phyloP scores from a whole-genome alignment of 2,888 invertebrate species.

The Slavum lentiscoides region DNA sequence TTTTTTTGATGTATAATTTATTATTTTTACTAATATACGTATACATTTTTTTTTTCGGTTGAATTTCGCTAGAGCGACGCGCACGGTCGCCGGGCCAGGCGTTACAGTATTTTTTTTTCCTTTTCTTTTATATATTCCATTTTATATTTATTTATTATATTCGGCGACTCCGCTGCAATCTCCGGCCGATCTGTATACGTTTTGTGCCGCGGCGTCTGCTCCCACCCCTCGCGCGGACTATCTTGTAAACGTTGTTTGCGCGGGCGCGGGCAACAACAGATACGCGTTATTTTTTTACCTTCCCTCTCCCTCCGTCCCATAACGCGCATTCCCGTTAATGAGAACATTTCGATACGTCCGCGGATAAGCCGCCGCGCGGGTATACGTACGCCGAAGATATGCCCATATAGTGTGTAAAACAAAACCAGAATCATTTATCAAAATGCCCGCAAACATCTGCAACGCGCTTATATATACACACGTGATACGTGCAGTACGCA shows the following conservation, averaged over 20 bases:
- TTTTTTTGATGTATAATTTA: too few species aligned
- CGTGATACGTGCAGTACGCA: neutral
- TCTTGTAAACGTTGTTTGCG: neutral
- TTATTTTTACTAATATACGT: too few species aligned
- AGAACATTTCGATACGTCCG: slow-evolving; percentile 42
- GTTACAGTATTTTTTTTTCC: too few species aligned
- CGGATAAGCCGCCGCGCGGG: slow-evolving; percentile 27
- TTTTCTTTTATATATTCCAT: too few species aligned
- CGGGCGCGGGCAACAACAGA: neutral
- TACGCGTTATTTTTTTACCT: slow-evolving; percentile 1
- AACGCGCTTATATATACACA: neutral
- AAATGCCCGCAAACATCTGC: slow-evolving; percentile 45
- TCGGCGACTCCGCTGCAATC: too few species aligned
- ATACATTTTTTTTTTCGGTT: too few species aligned
- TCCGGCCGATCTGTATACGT: too few species aligned
- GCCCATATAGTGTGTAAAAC: slow-evolving; percentile 31
- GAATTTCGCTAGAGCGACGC: too few species aligned
- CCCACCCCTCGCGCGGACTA: neutral
- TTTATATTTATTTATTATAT: too few species aligned
- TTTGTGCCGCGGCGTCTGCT: too few species aligned
- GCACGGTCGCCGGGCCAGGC: too few species aligned
- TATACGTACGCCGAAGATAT: neutral
- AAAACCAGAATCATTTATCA: slow-evolving; percentile 46
- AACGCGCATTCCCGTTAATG: slow-evolving; percentile 39
- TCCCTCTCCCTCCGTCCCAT: neutral